Percentiles rank a stretch among this genome's conserved stretches.
phyloP scores from a whole-genome alignment of 1,140 invertebrate genomes.

The Cyclina sinensis region DNA sequence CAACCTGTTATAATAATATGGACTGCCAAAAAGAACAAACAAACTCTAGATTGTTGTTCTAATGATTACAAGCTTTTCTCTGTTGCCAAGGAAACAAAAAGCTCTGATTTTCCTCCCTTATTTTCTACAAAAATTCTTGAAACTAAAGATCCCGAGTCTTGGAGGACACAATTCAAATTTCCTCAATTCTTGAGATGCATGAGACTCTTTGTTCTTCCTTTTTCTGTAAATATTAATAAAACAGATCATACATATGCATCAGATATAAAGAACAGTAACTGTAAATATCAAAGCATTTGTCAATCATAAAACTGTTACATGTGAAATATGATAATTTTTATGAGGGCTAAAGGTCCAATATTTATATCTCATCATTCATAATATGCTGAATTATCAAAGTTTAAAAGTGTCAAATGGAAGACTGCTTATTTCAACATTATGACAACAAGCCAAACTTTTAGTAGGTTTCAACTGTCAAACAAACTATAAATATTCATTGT shows the following conservation, averaged over 20 bases:
- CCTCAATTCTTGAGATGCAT: no score
- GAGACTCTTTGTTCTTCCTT: not conserved
- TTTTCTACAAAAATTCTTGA: no score
- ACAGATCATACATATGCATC: not conserved
- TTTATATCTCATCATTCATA: conserved; percentile 12
- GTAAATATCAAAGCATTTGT: conserved; percentile 11
- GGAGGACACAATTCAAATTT: no score
- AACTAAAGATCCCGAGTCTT: no score
- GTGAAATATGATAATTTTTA: not conserved
- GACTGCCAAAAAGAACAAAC: conserved; percentile 48
- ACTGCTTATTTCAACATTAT: conserved; percentile 13
- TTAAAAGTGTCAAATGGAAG: conserved; percentile 32
- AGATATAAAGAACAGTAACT: not conserved
- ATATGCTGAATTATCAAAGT: conserved; percentile 16
- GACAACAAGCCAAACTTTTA: not conserved
- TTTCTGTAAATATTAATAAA: not conserved
- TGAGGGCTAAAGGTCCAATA: conserved; percentile 9
- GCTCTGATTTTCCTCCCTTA: not conserved
- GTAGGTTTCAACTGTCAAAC: not conserved
- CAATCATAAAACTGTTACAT: not conserved
- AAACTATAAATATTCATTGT: not conserved
- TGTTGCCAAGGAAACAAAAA: conserved; percentile 48
- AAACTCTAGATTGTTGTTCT: conserved; percentile 14
- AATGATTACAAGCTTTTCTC: conserved; percentile 29
- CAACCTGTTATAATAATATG: conserved; percentile 53